A percentile compares a stretch with the other conserved stretches of the same genome.
These are phyloP conservation scores for Pachliopta kotzebuea DNA, from an alignment of 2,888 invertebrate species.

Conservation along the genomic window DNA sequence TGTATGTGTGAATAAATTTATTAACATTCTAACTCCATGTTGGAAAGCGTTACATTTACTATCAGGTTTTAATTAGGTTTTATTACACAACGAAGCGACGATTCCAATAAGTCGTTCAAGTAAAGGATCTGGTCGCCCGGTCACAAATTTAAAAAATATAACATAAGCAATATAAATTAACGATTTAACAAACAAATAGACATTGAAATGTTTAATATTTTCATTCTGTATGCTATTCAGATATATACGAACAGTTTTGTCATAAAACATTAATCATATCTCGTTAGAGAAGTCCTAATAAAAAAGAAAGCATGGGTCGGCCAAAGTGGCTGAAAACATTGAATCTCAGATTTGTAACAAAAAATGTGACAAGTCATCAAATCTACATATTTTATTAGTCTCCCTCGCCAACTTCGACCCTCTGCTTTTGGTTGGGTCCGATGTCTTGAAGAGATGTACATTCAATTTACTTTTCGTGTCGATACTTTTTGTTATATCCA, in stretches of 20 bases:
- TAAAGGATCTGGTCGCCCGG: too few relatives aligned
- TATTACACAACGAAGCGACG: too few relatives aligned
- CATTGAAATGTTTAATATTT: too few relatives aligned
- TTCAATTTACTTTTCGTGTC: constrained; percentile 36
- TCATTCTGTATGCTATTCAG: too few relatives aligned
- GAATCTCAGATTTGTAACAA: constrained; percentile 77
- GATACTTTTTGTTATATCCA: constrained; percentile 36
- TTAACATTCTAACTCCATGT: too few relatives aligned
- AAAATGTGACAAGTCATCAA: constrained; percentile 81
- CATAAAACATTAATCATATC: constrained; percentile 25
- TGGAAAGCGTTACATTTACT: too few relatives aligned
- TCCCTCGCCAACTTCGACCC: constrained; percentile 69
- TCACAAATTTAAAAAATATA: too few relatives aligned
- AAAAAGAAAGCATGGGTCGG: constrained; percentile 41
- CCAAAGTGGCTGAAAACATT: constrained; percentile 70
- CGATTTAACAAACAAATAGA: too few relatives aligned
- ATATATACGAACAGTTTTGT: neutral
- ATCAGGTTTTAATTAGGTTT: too few relatives aligned
- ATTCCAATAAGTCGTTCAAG: too few relatives aligned
- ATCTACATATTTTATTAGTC: constrained; percentile 80
- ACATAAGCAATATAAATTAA: too few relatives aligned
- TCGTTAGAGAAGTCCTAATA: constrained; percentile 30
- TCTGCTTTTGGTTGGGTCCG: constrained; percentile 60
- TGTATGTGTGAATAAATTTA: too few relatives aligned
- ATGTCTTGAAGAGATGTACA: constrained; percentile 55